Evolutionary conservation across 2,888 invertebrate genomes (phyloP), one percentile per base, ranked within the genome.

Genomic region (Drosophila buzzatii): DNA sequence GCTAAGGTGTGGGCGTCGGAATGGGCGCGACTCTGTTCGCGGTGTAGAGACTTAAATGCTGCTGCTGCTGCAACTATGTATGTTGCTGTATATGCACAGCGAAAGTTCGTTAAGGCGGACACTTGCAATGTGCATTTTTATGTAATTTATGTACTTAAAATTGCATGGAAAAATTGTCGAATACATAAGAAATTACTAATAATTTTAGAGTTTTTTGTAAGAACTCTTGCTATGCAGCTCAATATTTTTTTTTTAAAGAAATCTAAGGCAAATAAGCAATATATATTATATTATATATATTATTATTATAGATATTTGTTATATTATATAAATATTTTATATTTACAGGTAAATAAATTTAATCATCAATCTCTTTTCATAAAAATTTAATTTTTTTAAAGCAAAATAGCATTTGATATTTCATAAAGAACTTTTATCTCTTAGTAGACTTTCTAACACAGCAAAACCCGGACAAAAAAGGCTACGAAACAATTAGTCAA

Each of bases 41-140:
- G 65, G 82, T 88, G 60, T 85, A 88, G 73, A 84, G 68, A 82
- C 75, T 62, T 18, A 78, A 75, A 64, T 63, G 42, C 49, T 79
- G 79, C 77, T 58, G 16, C 47, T 27, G 47, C n/a, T 59, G 51
- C 57, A 72, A 35, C 56, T 60, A 63, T 53, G 53, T 23, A 66
- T 53, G 53, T 23, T 59, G 9, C n/a, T 27, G 44, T 16, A 16
- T 16, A 10, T 59, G 16, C 41, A 47, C 39, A 47, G 47, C 18
- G 37, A 47, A 27, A 47, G 37, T 9, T 57, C 16, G 31, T 0
- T 56, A 27, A 20, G 42, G 33, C 45, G 33, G 16, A 44, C n/a
- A 44, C 9, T 14, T 44, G 33, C 23, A 20, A n/a, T 35, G 8
- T n/a, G 2, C n/a, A 41, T 39, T 16, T 33, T 8, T 0, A 14